Conservation (phyloP, 1,140 invertebrate genomes). For the Zophobas atratus region DNA sequence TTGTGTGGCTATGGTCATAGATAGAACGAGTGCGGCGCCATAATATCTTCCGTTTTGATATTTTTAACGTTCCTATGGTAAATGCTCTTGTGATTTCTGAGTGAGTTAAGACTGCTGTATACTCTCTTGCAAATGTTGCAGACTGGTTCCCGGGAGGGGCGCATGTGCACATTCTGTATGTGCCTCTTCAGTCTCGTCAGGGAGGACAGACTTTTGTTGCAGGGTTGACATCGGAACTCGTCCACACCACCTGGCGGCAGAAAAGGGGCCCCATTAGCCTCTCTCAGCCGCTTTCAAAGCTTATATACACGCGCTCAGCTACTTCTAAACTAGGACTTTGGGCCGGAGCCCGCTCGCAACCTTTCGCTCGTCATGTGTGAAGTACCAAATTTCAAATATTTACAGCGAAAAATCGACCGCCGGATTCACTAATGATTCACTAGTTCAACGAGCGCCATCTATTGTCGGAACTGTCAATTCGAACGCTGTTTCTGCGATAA, state of each 20-base stretch:
- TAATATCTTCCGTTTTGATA: conserved; percentile 65
- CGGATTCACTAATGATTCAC: neutral
- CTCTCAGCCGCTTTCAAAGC: conserved; percentile 53
- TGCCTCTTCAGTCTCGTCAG: conserved; percentile 87
- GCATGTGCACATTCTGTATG: conserved; percentile 90
- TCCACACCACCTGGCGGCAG: conserved; percentile 73
- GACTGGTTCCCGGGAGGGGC: conserved; percentile 86
- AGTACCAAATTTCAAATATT: neutral
- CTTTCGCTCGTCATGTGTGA: neutral
- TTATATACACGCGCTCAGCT: conserved; percentile 29
- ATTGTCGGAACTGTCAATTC: neutral
- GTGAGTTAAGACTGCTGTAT: conserved; percentile 89
- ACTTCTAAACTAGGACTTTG: conserved; percentile 10
- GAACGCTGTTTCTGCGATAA: no score
- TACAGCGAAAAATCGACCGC: neutral
- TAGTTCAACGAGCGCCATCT: neutral
- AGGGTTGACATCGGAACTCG: conserved; percentile 89
- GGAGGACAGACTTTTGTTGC: conserved; percentile 89
- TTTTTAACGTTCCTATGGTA: conserved; percentile 82
- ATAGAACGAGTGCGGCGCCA: conserved; percentile 66
- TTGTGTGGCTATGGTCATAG: conserved; percentile 54
- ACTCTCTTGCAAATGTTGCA: conserved; percentile 91
- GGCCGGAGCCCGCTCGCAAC: neutral
- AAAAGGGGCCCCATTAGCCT: conserved; percentile 62
- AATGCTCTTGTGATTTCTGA: conserved; percentile 91